Evolutionary conservation across 2,888 invertebrate genomes (phyloP).

Genomic region (Polydrusus tereticollis): DNA sequence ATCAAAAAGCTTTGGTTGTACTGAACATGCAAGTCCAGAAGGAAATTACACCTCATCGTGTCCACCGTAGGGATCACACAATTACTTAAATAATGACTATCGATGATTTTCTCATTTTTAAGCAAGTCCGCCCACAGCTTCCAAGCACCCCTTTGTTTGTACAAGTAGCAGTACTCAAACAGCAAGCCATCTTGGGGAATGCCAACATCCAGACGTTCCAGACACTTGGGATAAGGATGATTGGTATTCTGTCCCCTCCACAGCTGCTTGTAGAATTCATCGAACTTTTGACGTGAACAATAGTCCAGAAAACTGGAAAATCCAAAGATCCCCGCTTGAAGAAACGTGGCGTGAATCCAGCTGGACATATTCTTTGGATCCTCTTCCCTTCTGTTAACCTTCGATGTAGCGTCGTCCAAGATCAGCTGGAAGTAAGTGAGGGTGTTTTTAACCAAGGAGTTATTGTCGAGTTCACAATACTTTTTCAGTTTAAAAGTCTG

Average conservation of each 20-base stretch:
- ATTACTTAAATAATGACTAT: slow-evolving; percentile 65
- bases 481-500: slow-evolving; percentile 65
- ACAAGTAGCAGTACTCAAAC: slow-evolving; percentile 72
- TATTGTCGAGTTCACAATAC: slow-evolving; percentile 61
- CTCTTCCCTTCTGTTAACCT: slow-evolving; percentile 58
- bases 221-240: slow-evolving; percentile 67
- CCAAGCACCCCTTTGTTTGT: slow-evolving; percentile 73
- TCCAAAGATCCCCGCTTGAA: slow-evolving; percentile 80
- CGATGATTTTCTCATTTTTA: slow-evolving; percentile 65
- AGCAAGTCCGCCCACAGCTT: slow-evolving; percentile 72
- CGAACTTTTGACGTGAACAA: slow-evolving; percentile 64
- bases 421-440: slow-evolving; percentile 63
- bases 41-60: slow-evolving; percentile 69
- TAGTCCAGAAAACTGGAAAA: slow-evolving; percentile 75
- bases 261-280: slow-evolving; percentile 63
- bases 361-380: slow-evolving; percentile 67
- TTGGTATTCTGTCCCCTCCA: slow-evolving; percentile 64
- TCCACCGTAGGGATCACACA: slow-evolving; percentile 73
- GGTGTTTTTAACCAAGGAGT: slow-evolving; percentile 63
- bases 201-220: slow-evolving; percentile 71
- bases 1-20: slow-evolving; percentile 76
- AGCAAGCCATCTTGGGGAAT: slow-evolving; percentile 72
- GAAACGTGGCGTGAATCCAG: slow-evolving; percentile 70
- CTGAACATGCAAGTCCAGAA: slow-evolving; percentile 70
- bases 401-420: slow-evolving; percentile 60